These are phyloP conservation scores for Cordylochernes scorpioides DNA, from an alignment of 2,888 invertebrate genomes.

Conservation along the genomic window DNA sequence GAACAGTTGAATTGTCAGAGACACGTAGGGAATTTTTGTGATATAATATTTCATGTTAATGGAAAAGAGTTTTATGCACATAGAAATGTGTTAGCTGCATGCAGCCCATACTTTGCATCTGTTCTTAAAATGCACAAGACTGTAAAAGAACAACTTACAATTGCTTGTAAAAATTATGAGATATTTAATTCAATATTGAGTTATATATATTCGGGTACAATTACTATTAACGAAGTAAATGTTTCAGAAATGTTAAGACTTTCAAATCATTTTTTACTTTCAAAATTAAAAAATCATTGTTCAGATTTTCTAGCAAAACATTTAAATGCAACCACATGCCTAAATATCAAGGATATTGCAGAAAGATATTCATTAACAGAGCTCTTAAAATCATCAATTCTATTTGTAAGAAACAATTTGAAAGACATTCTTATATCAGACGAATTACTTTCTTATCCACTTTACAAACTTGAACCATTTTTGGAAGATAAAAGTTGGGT, in stretches of 20 bases:
- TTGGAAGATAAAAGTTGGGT: conserved; percentile 27
- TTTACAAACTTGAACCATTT: conserved; percentile 27
- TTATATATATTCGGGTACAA: conserved; percentile 37
- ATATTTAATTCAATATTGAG: conserved; percentile 32
- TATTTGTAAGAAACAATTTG: too few relatives aligned
- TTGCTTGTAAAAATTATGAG: conserved; percentile 31
- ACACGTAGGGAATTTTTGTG: conserved; percentile 32
- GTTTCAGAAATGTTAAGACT: conserved; percentile 33
- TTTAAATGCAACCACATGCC: conserved; percentile 33
- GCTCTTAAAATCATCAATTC: too few relatives aligned
- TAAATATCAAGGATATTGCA: conserved; percentile 33
- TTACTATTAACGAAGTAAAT: conserved; percentile 31
- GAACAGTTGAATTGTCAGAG: conserved; percentile 16
- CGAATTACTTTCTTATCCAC: conserved; percentile 29
- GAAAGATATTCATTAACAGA: too few relatives aligned
- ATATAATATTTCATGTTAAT: conserved; percentile 32
- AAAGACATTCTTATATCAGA: too few relatives aligned
- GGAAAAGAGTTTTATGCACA: conserved; percentile 32
- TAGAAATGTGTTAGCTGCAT: conserved; percentile 33
- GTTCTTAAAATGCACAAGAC: conserved; percentile 28
- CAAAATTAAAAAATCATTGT: conserved; percentile 33
- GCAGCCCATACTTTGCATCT: conserved; percentile 36
- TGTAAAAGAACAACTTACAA: conserved; percentile 29
- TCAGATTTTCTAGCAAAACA: conserved; percentile 35
- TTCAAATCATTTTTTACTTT: conserved; percentile 34